Base-by-base conservation (phyloP, 2,888 invertebrate genomes). In the Sarcophaga variegata region DNA sequence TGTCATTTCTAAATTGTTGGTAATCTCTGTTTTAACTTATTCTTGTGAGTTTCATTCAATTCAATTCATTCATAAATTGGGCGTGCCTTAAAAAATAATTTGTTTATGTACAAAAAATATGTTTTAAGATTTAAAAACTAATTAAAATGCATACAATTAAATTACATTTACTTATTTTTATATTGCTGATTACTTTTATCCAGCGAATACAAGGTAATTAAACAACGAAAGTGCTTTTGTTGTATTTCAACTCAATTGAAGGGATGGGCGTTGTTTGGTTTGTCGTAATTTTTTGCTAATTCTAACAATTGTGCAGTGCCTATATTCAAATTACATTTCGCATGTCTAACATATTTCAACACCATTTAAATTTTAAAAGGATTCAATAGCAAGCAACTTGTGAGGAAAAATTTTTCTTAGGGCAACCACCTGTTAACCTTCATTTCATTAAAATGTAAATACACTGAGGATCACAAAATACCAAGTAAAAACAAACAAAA, bases 21-120 rank as follows among this genome's bases (percentile, higher is more conserved):
- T 17, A 54, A 54, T 47, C 49, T 25, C 69, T 81, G 69, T 64
- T 14, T 74, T 79, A 66, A n/a, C 22, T 83, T 67, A 63, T 86
- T 78, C 49, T 22, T 70, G 4, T 49, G 47, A 78, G 62, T 81
- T 75, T n/a, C 54, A 70, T 63, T 74, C 10, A 60, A 72, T 6
- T 85, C 66, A 70, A 74, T 69, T 81, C 75, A 79, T 75, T 82
- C 71, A 72, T 79, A 70, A 71, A n/a, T 86, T 84, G 81, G 86
- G 88, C 81, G 87, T 84, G 84, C 79, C 84, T 79, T 81, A 47
- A 81, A 37, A 49, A 64, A 66, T 25, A 27, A 62, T 77, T 84
- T 81, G 74, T 66, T 75, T 75, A 10, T 69, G 25, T n/a, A 14
- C 22, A 60, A 76, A 70, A 81, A 76, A 25, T 80, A 76, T 81